A percentile compares a stretch with the other conserved stretches of the same genome.
Conservation (phyloP, 1,140 invertebrate genomes). For the Pseudomyrmex gracilis region DNA sequence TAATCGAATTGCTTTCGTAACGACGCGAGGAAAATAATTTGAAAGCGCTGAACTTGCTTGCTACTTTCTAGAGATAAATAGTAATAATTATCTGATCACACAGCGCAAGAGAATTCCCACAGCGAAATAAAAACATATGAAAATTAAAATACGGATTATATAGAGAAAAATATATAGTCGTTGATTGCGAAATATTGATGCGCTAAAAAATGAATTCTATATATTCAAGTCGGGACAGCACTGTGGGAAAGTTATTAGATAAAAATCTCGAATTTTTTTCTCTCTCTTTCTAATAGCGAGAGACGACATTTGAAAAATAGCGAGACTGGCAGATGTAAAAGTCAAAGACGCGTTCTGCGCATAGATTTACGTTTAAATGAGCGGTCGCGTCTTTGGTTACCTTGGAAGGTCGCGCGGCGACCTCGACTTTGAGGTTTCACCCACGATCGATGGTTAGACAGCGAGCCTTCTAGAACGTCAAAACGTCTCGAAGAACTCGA, state of each 20-base stretch:
- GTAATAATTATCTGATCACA: slow-evolving; percentile 3
- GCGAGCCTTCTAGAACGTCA: slow-evolving; percentile 7
- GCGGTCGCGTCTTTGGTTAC: slow-evolving; percentile 47
- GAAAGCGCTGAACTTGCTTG: slow-evolving; percentile 38
- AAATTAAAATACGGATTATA: neutral
- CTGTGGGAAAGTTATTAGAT: neutral
- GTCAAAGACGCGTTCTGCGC: neutral
- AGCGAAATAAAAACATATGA: neutral
- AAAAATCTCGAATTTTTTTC: neutral
- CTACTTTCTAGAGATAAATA: slow-evolving; percentile 38
- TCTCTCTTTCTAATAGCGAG: neutral
- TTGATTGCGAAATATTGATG: neutral
- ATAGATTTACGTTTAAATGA: slow-evolving; percentile 33
- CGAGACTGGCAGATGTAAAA: neutral
- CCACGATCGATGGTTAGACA: slow-evolving; percentile 64
- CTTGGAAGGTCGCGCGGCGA: slow-evolving; percentile 70
- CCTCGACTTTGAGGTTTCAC: slow-evolving; percentile 66
- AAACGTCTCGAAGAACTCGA: slow-evolving; percentile 23
- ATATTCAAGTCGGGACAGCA: neutral
- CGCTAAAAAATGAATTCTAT: neutral
- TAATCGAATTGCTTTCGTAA: slow-evolving; percentile 58
- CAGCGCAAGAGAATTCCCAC: neutral
- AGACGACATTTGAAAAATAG: neutral
- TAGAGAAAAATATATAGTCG: neutral
- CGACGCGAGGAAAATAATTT: slow-evolving; percentile 32